Percentiles rank a stretch among this genome's conserved stretches.
These are phyloP conservation scores for Bucorvus abyssinicus DNA, from an alignment of 2,797 vertebrate genomes.

Conservation along the genomic window DNA sequence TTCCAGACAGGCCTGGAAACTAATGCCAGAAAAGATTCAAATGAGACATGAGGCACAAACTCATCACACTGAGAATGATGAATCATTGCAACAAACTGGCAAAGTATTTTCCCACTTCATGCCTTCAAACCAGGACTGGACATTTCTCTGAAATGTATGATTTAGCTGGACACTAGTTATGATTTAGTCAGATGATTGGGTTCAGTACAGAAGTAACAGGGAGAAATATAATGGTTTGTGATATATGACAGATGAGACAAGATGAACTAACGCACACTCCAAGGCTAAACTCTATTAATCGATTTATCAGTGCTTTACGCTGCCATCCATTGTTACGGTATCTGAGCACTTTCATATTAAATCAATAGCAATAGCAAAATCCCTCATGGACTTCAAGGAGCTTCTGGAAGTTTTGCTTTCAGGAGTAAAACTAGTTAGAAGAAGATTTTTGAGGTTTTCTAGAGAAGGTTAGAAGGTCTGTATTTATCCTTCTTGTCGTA, in stretches of 20 bases:
- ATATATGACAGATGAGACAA: neutral
- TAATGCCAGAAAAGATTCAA: neutral
- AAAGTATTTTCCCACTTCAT: neutral
- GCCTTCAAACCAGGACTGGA: neutral
- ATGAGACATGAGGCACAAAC: neutral
- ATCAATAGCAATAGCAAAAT: neutral
- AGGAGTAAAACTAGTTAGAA: neutral
- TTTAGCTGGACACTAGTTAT: neutral
- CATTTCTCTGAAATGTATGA: neutral
- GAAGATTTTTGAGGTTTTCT: neutral
- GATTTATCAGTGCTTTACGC: slow-evolving; percentile 15
- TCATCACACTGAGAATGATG: neutral
- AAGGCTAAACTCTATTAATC: slow-evolving; percentile 12
- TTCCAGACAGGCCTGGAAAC: too few relatives aligned
- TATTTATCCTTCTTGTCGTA: neutral
- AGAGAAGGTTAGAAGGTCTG: neutral
- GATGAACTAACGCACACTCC: neutral
- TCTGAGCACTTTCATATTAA: neutral
- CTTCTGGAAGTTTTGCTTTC: neutral
- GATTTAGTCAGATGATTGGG: neutral
- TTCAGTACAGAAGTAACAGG: neutral
- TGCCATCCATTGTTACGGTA: neutral
- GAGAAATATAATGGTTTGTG: neutral
- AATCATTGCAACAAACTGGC: neutral
- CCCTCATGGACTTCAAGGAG: neutral